phyloP scores from a whole-genome alignment of 2,113 vertebrate genomes.

The Amphilophus citrinellus region DNA sequence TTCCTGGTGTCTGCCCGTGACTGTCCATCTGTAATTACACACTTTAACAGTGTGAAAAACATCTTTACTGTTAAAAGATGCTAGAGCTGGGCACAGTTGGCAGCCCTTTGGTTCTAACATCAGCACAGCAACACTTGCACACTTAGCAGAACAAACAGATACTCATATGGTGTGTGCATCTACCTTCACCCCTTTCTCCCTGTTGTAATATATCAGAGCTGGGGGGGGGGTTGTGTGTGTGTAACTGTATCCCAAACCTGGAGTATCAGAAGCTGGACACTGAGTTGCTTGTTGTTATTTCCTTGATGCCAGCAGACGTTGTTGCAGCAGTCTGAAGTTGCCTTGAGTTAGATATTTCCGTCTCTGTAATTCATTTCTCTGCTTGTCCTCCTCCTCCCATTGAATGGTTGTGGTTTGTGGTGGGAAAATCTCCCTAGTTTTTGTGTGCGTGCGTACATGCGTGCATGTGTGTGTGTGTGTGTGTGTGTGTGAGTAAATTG shows the following conservation, averaged over 20 bases:
- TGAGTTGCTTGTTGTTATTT: constrained; percentile 11
- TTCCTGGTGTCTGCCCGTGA: background rate
- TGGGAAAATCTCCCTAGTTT: constrained; percentile 65
- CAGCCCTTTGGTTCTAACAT: background rate
- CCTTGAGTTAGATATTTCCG: constrained; percentile 72
- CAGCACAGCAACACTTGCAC: background rate
- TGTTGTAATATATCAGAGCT: background rate
- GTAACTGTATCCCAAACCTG: background rate
- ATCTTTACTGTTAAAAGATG: background rate
- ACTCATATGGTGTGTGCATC: background rate
- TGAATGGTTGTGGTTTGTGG: constrained; percentile 78
- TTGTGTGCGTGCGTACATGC: constrained; percentile 6
- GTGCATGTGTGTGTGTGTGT: background rate
- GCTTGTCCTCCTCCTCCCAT: constrained; percentile 70
- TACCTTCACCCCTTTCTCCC: background rate
- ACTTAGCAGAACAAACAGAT: background rate
- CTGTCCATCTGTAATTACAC: background rate
- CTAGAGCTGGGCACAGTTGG: background rate
- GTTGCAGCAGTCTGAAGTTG: constrained; percentile 58
- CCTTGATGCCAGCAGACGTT: constrained; percentile 48
- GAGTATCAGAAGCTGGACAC: background rate
- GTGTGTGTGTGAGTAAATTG: background rate
- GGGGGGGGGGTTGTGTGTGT: background rate
- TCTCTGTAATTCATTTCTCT: constrained; percentile 73
- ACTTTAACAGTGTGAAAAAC: background rate